Conservation (phyloP, 2,797 vertebrate species). For the Ceryle rudis region DNA sequence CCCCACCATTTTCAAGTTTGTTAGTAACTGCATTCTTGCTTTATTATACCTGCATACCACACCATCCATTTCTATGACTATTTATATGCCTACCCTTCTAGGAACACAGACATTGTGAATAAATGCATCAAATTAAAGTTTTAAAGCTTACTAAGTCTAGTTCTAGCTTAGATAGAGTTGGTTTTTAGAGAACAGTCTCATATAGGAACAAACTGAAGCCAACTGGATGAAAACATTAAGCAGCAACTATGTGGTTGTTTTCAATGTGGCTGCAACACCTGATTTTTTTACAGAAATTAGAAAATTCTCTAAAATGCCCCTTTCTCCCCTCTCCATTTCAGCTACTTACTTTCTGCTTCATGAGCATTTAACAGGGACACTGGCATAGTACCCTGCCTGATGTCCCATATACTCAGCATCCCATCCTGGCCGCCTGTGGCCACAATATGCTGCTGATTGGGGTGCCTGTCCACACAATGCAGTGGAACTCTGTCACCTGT, state of each 20-base stretch:
- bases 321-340: neutral
- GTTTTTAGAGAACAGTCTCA: neutral
- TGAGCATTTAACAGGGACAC: slow-evolving; percentile 95
- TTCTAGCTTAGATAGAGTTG: neutral
- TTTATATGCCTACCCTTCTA: neutral
- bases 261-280: neutral
- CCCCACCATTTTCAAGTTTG: neutral
- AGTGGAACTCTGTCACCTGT: slow-evolving; percentile 92
- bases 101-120: neutral
- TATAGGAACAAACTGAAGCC: neutral
- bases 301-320: neutral
- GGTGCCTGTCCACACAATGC: slow-evolving; percentile 95
- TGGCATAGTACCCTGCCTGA: slow-evolving; percentile 90
- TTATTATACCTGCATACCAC: neutral
- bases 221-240: neutral
- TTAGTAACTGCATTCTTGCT: neutral
- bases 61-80: neutral
- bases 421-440: slow-evolving; percentile 96
- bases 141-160: neutral
- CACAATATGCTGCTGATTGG: slow-evolving; percentile 96
- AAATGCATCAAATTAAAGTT: neutral
- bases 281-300: neutral
- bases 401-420: slow-evolving; percentile 97
- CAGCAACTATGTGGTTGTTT: neutral
- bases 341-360: slow-evolving; percentile 92